phyloP scores from a whole-genome alignment of 2,888 invertebrate genomes.

The Limnephilus marmoratus region DNA sequence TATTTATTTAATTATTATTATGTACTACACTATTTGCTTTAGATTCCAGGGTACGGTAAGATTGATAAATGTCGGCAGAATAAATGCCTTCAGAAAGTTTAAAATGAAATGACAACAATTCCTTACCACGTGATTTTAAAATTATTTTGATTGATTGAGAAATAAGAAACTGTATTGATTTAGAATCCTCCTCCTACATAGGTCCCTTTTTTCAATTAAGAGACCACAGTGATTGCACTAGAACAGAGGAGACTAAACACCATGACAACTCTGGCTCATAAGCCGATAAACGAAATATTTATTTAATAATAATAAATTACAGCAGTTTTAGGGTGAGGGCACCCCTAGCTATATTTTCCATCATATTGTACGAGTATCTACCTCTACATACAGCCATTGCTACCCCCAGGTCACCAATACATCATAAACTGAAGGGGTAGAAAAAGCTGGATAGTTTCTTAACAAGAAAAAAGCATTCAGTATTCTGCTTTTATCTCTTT shows the following conservation, averaged over 20 bases:
- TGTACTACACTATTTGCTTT: not conserved
- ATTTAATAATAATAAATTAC: conserved; percentile 47
- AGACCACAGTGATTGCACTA: not conserved
- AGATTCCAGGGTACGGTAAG: not conserved
- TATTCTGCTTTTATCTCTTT: conserved; percentile 41
- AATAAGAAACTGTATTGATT: not conserved
- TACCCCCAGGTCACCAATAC: not conserved
- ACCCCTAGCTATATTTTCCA: conserved; percentile 4
- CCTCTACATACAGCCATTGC: conserved; percentile 14
- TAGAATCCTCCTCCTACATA: not conserved
- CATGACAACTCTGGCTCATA: not conserved
- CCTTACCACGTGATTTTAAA: not conserved
- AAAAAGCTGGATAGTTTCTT: conserved; percentile 18
- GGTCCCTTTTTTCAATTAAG: not conserved
- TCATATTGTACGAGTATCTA: not conserved
- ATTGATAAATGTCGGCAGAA: not conserved
- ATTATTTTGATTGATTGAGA: too few species aligned
- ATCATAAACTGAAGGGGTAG: conserved; percentile 32
- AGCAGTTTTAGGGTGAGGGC: conserved; percentile 24
- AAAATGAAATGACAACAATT: not conserved
- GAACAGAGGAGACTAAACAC: not conserved
- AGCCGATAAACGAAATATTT: conserved; percentile 43
- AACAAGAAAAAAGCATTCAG: conserved; percentile 20
- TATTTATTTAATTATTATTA: too few species aligned
- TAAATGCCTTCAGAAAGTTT: not conserved